Base-by-base conservation (phyloP, 2,888 invertebrate genomes). In the Hirtodrosophila confusa region DNA sequence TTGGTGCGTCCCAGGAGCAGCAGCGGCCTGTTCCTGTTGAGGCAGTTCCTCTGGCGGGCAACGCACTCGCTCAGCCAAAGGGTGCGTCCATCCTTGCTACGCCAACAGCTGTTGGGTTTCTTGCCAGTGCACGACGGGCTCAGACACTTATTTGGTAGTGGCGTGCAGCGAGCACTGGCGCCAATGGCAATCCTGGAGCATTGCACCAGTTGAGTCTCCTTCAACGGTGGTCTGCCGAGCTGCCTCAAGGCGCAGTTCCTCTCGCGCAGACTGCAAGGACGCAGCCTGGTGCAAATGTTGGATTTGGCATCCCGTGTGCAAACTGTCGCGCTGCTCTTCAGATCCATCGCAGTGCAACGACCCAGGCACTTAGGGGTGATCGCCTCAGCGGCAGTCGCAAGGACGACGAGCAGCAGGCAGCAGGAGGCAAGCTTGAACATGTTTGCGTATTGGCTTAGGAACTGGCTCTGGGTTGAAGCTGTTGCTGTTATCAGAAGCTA, bases 51-150 rank as follows among this genome's bases (percentile, higher is more conserved):
- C 9, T 71, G 69, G 24, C 41, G 44, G n/a, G 86, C 73, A 41
- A 79, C 78, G 51, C 89, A 89, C 1, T 49, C 39, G 39, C 80
- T 88, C 48, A 89, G 48, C 37, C 83, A 49, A 0, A 74, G 64
- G 40, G 56, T 80, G 45, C 63, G 72, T 10, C 75, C 75, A 3
- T 67, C 55, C 3, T 24, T 58, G 24, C 69, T 73, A 24, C 71
- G 54, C 71, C 82, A 86, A 72, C 89, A 89, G 33, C 40, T 58
- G 60, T 75, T 57, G 3, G 69, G 35, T 5, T 35, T 8, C 44
- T 64, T 62, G 12, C 6, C 2, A 10, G 0, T 6, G 58, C 72
- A 72, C 11, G 39, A 4, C 24, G 27, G 4, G 8, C 3, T 54
- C 71, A 69, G 7, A 6, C 27, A 27, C 27, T 27, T 27, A 4